Base-by-base conservation (phyloP, 2,797 vertebrate species). In the Meriones psammophilus region DNA sequence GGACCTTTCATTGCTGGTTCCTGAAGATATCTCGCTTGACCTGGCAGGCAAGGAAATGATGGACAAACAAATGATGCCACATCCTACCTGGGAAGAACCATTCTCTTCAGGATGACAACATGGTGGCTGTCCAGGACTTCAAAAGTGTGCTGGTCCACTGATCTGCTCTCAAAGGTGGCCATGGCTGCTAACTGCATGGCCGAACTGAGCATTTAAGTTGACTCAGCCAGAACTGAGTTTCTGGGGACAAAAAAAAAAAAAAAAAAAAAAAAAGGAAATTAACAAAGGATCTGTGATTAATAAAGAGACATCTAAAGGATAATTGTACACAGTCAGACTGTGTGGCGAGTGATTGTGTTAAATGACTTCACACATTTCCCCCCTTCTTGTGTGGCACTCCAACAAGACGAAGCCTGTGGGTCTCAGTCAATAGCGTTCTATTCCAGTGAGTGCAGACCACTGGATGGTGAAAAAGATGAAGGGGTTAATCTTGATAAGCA, bases 171-270 rank as follows among this genome's bases (percentile, higher is more conserved):
- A 89, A 62, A 88, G 86, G n/a, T 39, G 86, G 58, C 60, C 10
- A 3, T 54, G 62, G 33, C 20, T 58, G 54, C 8, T 13, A 78
- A 54, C 68, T 91, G 8, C 33, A 4, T 9, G 39, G 5, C 1
- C 26, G 30, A 73, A 33, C 6, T 69, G 87, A 68, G 56, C n/a
- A 42, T 87, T 28, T 85, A 73, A 56, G 7, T 5, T 54, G 17
- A 95, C 39, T 39, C 10, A 56, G 54, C 80, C 60, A 77, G 64
- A 88, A n/a, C 7, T 89, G 33, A 92, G 95, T 91, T 96, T 92
- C 78, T 64, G 50, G 39, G 71, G 13, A 50, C 9, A 58, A 58
- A 66, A 71, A 87, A 84, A 71, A 60, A 50, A 50, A 58, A 58
- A 66, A 71, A 87, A 50, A 50, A 58, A 58, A 66, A 71, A 87